Conservation (phyloP, 1,140 invertebrate species). For the Bradysia coprophila region DNA sequence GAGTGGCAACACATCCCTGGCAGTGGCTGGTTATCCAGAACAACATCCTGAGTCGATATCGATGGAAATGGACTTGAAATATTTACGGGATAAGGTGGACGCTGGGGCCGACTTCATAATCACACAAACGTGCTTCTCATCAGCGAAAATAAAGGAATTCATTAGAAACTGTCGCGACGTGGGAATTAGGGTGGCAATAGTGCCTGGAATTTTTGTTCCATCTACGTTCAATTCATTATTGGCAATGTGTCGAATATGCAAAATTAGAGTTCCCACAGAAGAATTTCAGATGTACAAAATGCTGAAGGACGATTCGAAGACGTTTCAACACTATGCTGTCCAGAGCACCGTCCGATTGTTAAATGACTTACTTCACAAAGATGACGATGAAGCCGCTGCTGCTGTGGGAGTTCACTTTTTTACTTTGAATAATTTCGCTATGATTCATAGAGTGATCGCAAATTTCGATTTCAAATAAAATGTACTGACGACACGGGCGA, state of each 20-base stretch:
- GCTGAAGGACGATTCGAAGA: background rate
- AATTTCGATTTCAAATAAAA: slow-evolving; percentile 1
- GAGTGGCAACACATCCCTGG: slow-evolving; percentile 7
- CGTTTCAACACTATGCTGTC: background rate
- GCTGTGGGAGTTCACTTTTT: background rate
- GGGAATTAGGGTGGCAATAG: slow-evolving; percentile 2
- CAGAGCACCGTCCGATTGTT: background rate
- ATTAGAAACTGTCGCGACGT: slow-evolving; percentile 4
- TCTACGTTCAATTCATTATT: slow-evolving; percentile 2
- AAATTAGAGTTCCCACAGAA: background rate
- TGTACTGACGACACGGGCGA: too few relatives aligned
- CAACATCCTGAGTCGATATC: slow-evolving; percentile 5
- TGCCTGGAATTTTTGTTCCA: slow-evolving; percentile 6
- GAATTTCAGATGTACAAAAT: background rate
- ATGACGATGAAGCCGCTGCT: too few relatives aligned
- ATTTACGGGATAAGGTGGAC: slow-evolving; percentile 8
- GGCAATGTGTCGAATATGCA: slow-evolving; percentile 2
- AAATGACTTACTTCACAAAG: background rate
- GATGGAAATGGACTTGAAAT: slow-evolving; percentile 5
- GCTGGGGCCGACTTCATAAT: slow-evolving; percentile 10
- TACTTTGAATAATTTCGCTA: background rate
- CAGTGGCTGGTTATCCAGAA: slow-evolving; percentile 8
- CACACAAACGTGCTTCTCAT: slow-evolving; percentile 8
- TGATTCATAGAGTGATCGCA: background rate
- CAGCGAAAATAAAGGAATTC: slow-evolving; percentile 4